These are phyloP conservation scores for Subanguina moxae DNA, from an alignment of 1,140 invertebrate species.

Conservation along the genomic window DNA sequence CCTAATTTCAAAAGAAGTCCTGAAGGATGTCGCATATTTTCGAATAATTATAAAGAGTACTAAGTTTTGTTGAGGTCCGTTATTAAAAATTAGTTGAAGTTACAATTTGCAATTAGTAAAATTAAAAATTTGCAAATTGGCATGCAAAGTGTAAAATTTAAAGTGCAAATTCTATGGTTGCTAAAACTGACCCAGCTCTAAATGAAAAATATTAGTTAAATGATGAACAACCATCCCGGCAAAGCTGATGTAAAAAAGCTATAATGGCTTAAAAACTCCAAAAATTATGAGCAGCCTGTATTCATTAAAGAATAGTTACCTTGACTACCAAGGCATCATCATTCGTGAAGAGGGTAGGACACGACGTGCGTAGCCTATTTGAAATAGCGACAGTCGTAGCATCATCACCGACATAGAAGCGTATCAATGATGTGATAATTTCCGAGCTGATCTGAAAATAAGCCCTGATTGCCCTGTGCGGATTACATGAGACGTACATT, in stretches of 20 bases:
- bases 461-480: too few relatives aligned
- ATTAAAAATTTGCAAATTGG: too few relatives aligned
- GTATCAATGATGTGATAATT: constrained; percentile 62
- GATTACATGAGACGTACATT: constrained; percentile 65
- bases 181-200: neutral
- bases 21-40: too few relatives aligned
- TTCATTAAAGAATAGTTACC: constrained; percentile 60
- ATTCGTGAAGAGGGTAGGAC: constrained; percentile 84
- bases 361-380: constrained; percentile 77
- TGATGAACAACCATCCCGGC: constrained; percentile 14
- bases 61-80: too few relatives aligned
- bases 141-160: too few relatives aligned
- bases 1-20: too few relatives aligned
- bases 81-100: too few relatives aligned
- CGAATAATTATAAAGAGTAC: too few relatives aligned
- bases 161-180: neutral
- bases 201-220: neutral
- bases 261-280: too few relatives aligned
- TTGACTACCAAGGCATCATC: constrained; percentile 92
- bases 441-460: constrained; percentile 37
- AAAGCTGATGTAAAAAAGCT: too few relatives aligned
- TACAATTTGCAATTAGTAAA: too few relatives aligned
- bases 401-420: constrained; percentile 83
- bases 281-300: constrained; percentile 62
- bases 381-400: constrained; percentile 87